These are phyloP conservation scores for Phalacrocorax aristotelis DNA, from an alignment of 2,113 vertebrate species.

Conservation along the genomic window DNA sequence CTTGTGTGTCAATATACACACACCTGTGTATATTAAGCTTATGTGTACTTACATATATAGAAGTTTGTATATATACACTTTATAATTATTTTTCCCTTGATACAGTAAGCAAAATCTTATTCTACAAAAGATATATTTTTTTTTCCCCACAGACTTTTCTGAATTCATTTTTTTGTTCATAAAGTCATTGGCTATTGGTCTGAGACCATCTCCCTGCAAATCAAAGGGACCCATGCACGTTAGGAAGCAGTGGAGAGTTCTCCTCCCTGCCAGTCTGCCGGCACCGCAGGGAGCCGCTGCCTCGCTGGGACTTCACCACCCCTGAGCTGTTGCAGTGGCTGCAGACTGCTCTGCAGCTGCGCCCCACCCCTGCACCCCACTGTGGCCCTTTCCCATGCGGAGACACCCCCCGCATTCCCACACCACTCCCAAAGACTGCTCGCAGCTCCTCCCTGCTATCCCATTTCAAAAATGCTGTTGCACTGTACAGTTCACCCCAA, in stretches of 20 bases:
- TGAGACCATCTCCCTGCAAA: background rate
- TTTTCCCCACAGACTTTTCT: background rate
- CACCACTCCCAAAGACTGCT: background rate
- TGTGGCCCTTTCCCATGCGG: background rate
- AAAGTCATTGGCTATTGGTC: background rate
- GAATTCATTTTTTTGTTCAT: background rate
- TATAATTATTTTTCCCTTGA: background rate
- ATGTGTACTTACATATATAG: background rate
- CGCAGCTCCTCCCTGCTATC: background rate
- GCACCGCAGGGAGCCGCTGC: rapidly evolving
- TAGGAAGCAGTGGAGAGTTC: background rate
- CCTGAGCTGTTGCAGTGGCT: background rate
- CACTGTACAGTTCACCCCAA: background rate
- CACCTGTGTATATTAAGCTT: background rate
- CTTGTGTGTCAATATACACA: background rate
- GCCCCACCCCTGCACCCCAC: background rate
- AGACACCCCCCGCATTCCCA: background rate
- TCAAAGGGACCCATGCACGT: rapidly evolving
- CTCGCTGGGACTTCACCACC: background rate
- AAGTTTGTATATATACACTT: background rate
- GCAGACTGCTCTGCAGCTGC: background rate
- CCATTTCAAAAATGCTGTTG: background rate
- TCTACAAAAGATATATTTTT: background rate
- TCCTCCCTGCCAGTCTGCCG: background rate
- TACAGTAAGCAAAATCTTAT: background rate